Evolutionary conservation across 2,797 vertebrate species (phyloP).

Genomic region (Heterohyrax brucei): DNA sequence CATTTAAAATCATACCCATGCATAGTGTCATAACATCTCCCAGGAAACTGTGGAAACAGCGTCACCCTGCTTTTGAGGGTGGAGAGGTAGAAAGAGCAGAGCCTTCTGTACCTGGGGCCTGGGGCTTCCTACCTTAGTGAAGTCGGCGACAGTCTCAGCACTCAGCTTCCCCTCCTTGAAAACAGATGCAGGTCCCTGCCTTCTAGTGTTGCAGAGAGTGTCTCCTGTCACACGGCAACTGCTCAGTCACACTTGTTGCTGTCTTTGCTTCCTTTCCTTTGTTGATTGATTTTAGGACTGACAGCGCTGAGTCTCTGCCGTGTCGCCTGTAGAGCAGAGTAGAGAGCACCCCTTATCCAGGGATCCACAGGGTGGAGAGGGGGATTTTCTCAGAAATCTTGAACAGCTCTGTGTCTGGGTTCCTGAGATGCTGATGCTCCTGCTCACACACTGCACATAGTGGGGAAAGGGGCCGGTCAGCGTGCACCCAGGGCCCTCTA

Average conservation of each 20-base stretch:
- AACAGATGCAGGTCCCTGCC: background rate
- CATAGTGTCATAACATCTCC: background rate
- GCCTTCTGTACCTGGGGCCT: accelerated
- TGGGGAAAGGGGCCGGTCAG: background rate
- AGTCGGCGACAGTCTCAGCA: accelerated
- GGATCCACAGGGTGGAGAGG: background rate
- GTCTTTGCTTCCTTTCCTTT: background rate
- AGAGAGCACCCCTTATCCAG: background rate
- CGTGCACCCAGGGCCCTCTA: background rate
- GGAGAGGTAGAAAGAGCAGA: too few species aligned
- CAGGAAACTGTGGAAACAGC: too few species aligned
- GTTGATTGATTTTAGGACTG: background rate
- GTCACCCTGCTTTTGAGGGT: accelerated
- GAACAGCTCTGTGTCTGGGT: background rate
- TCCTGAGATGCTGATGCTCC: background rate
- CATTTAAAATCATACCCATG: background rate
- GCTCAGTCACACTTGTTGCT: background rate
- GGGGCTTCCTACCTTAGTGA: background rate
- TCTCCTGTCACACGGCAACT: background rate
- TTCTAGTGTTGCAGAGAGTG: background rate
- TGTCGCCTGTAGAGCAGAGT: background rate
- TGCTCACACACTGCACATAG: background rate
- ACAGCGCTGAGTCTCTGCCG: background rate
- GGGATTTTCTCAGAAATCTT: background rate
- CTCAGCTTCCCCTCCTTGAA: background rate